Evolutionary conservation across 2,888 invertebrate species (phyloP).

Genomic region (Vanessa cardui): DNA sequence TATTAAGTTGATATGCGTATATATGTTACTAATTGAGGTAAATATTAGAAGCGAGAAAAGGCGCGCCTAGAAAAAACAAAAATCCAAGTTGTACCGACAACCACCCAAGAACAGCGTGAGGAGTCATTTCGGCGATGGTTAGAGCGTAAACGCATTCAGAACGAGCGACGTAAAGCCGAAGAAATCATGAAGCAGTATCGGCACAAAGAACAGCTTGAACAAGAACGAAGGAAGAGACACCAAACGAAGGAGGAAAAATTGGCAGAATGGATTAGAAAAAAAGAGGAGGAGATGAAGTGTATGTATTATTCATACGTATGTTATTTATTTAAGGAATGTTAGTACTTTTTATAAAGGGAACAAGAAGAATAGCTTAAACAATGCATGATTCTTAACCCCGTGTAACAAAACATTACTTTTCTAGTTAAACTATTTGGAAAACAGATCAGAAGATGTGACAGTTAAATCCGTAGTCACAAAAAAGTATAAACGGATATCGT

Average conservation of each 20-base stretch:
- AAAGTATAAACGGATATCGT: no score
- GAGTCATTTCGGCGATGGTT: slow-evolving; percentile 81
- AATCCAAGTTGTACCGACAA: slow-evolving; percentile 49
- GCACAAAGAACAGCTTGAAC: slow-evolving; percentile 62
- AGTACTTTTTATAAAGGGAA: no score
- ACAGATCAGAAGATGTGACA: no score
- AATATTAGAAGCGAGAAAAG: slow-evolving; percentile 57
- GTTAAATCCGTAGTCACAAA: no score
- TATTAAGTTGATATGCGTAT: neutral
- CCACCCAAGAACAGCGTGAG: slow-evolving; percentile 72
- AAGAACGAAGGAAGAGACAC: slow-evolving; percentile 64
- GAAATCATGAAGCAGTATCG: slow-evolving; percentile 67
- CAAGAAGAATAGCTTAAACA: no score
- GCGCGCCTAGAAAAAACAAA: slow-evolving; percentile 60
- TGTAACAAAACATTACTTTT: no score
- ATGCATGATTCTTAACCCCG: no score
- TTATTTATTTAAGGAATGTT: no score
- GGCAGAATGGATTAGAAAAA: slow-evolving; percentile 82
- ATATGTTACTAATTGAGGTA: slow-evolving; percentile 1
- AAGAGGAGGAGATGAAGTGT: slow-evolving; percentile 84
- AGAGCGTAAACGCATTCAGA: slow-evolving; percentile 71
- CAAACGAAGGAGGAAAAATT: slow-evolving; percentile 74
- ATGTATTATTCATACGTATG: slow-evolving; percentile 19
- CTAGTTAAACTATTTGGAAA: no score
- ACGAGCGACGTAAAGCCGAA: slow-evolving; percentile 67